Conservation (phyloP, 2,797 vertebrate species). For the Cossypha heuglini region DNA sequence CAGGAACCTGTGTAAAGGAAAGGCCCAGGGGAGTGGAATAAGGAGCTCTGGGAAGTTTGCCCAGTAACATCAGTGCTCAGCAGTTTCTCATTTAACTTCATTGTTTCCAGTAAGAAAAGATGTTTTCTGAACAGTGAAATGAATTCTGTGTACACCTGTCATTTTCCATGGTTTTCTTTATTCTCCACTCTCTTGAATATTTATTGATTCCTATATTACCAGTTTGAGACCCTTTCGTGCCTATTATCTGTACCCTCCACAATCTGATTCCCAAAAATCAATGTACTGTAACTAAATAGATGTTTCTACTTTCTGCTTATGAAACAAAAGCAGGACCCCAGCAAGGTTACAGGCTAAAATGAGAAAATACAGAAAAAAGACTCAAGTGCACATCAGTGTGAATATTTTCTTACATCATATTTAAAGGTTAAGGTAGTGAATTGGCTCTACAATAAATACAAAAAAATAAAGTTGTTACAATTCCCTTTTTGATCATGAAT, state of each 20-base stretch:
- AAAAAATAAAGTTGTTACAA: neutral
- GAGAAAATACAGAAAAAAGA: neutral
- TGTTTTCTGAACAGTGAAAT: conserved; percentile 28
- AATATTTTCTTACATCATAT: neutral
- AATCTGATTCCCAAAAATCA: conserved; percentile 53
- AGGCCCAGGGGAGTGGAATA: neutral
- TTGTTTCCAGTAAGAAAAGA: conserved; percentile 23
- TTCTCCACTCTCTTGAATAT: conserved; percentile 23
- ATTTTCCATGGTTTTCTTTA: conserved; percentile 42
- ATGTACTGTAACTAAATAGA: conserved; percentile 56
- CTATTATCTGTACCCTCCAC: neutral
- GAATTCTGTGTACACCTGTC: conserved; percentile 42
- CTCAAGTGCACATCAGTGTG: neutral
- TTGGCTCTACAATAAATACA: neutral
- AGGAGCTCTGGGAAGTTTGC: conserved; percentile 29
- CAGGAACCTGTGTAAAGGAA: neutral
- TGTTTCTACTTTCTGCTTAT: conserved; percentile 36
- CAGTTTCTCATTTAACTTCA: conserved; percentile 34
- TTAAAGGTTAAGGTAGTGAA: neutral
- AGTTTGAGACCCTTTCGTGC: conserved; percentile 23
- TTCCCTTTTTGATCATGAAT: neutral
- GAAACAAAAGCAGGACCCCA: conserved; percentile 16
- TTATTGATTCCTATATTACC: conserved; percentile 52
- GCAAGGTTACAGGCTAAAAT: neutral
- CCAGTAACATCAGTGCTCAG: conserved; percentile 12